These are phyloP conservation scores for Uromys caudimaculatus DNA, from an alignment of 2,797 vertebrate genomes.

Conservation along the genomic window DNA sequence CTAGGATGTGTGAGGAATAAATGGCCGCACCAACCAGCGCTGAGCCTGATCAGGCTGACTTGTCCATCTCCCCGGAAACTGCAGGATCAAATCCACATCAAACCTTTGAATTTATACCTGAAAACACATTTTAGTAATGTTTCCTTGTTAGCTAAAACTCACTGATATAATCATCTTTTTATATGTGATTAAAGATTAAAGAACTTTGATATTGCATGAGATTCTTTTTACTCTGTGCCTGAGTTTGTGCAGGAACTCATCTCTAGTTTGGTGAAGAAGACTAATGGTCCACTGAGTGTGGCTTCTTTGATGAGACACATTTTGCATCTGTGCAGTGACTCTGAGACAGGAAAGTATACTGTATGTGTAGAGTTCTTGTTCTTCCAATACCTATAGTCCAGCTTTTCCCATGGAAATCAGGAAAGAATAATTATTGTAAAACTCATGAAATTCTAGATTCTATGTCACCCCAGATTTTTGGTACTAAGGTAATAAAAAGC, in stretches of 20 bases:
- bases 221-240: neutral
- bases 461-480: no score
- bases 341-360: neutral
- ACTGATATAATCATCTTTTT: conserved; percentile 1
- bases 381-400: neutral
- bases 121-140: neutral
- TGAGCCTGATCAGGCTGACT: neutral
- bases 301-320: neutral
- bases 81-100: neutral
- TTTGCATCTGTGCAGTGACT: neutral
- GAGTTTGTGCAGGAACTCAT: conserved; percentile 6
- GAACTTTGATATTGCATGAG: neutral
- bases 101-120: neutral
- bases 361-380: neutral
- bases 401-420: neutral
- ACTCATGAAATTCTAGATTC: neutral
- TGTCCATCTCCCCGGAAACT: neutral
- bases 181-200: neutral
- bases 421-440: neutral
- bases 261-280: conserved; percentile 22
- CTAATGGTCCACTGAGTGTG: neutral
- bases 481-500: neutral
- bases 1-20: neutral
- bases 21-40: neutral
- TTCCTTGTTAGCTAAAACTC: neutral